phyloP scores from a whole-genome alignment of 2,113 vertebrate genomes.

The Nothoprocta pentlandii region DNA sequence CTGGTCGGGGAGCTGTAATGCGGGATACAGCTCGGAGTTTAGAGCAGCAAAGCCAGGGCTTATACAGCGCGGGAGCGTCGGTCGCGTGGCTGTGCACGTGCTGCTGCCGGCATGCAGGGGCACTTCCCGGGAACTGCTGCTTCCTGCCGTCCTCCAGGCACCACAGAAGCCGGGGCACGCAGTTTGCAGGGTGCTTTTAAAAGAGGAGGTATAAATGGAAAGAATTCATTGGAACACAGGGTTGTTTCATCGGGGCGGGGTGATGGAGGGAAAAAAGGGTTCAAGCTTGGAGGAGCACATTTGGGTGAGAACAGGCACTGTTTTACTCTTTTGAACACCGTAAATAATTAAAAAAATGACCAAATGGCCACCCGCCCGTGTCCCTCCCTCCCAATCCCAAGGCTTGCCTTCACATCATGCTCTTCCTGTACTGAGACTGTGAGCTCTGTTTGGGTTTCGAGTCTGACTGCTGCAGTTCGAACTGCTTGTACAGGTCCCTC shows the following conservation, averaged over 20 bases:
- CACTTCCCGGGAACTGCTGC: not conserved
- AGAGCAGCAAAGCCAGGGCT: conserved; percentile 47
- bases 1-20: not conserved
- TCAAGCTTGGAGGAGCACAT: conserved; percentile 21
- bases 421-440: conserved; percentile 82
- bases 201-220: conserved; percentile 16
- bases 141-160: not conserved
- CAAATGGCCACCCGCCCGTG: not conserved
- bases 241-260: not conserved
- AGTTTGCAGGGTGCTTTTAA: conserved; percentile 5
- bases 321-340: conserved; percentile 47
- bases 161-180: not conserved
- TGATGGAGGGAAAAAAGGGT: not conserved
- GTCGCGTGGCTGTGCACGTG: not conserved
- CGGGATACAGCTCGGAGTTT: not conserved
- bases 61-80: not conserved
- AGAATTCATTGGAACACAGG: conserved; percentile 8
- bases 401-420: conserved; percentile 84
- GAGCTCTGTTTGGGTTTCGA: conserved; percentile 72
- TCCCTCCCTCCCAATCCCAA: not conserved
- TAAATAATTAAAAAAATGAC: conserved; percentile 19
- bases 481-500: conserved; percentile 84
- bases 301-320: conserved; percentile 53
- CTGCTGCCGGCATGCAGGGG: not conserved
- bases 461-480: conserved; percentile 81